A percentile compares a stretch with the other conserved stretches of the same genome.
These are phyloP conservation scores for Matsumurasca onukii DNA, from an alignment of 1,140 invertebrate species.

Conservation along the genomic window DNA sequence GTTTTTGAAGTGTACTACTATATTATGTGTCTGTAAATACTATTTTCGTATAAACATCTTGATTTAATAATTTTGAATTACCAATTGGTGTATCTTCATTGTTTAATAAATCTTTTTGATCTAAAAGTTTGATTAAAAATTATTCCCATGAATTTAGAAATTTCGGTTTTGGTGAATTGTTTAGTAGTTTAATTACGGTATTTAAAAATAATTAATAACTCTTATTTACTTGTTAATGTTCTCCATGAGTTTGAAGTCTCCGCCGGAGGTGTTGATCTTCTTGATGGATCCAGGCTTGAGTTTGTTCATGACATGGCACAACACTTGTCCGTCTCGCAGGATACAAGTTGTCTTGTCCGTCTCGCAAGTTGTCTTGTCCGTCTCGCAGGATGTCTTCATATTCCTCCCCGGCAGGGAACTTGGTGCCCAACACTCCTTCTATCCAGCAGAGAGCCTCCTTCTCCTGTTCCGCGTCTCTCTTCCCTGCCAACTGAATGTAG, in stretches of 20 bases:
- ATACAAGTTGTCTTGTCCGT: slow-evolving; percentile 70
- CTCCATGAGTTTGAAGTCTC: slow-evolving; percentile 95
- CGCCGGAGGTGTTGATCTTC: slow-evolving; percentile 86
- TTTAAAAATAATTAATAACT: not conserved
- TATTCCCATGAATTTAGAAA: not conserved
- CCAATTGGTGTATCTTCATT: too few relatives aligned
- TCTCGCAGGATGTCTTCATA: too few relatives aligned
- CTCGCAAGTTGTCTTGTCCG: slow-evolving; percentile 82
- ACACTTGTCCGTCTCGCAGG: slow-evolving; percentile 80
- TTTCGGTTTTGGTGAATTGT: not conserved
- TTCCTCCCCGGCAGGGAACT: slow-evolving; percentile 59
- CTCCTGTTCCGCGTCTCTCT: slow-evolving; percentile 83
- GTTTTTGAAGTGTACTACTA: too few relatives aligned
- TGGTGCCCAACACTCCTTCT: slow-evolving; percentile 76
- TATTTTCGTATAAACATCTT: too few relatives aligned
- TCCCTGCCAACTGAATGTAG: slow-evolving; percentile 72
- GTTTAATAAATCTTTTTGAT: too few relatives aligned
- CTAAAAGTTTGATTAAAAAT: too few relatives aligned
- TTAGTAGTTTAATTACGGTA: not conserved
- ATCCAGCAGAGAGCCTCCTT: slow-evolving; percentile 86
- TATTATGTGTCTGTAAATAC: too few relatives aligned
- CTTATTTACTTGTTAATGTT: slow-evolving; percentile 80
- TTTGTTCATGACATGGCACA: slow-evolving; percentile 91
- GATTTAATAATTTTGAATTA: too few relatives aligned
- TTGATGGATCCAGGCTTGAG: slow-evolving; percentile 74